These are phyloP conservation scores for Morone chrysops DNA, from an alignment of 2,113 vertebrate species.

Conservation along the genomic window DNA sequence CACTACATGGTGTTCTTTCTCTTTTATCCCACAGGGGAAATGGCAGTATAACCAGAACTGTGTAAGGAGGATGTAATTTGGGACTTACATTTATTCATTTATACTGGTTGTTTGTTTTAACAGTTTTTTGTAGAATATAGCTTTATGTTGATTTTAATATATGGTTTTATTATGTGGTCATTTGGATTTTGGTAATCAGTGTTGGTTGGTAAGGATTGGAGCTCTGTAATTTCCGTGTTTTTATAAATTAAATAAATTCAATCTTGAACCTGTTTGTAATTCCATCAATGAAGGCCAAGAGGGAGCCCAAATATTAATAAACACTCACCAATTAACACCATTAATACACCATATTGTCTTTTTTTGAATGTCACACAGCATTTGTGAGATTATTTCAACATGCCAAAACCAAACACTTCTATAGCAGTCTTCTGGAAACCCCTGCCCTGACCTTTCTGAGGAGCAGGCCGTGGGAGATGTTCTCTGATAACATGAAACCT, in stretches of 20 bases:
- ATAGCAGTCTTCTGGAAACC: background rate
- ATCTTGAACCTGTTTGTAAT: background rate
- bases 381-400: background rate
- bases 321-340: background rate
- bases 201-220: background rate
- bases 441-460: slow-evolving; percentile 90
- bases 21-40: too few relatives aligned
- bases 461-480: slow-evolving; percentile 96
- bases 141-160: background rate
- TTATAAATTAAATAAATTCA: background rate
- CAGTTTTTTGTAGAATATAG: background rate
- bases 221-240: too few relatives aligned
- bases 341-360: background rate
- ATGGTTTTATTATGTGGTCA: background rate
- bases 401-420: background rate
- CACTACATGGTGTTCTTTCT: too few relatives aligned
- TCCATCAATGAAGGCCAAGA: background rate
- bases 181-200: too few relatives aligned
- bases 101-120: background rate
- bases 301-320: too few relatives aligned
- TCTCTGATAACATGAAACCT: slow-evolving; percentile 96
- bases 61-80: too few relatives aligned
- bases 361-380: background rate
- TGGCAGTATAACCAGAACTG: too few relatives aligned
- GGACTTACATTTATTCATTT: background rate